Percentiles rank a stretch among this genome's conserved stretches.
Conservation (phyloP, 2,113 vertebrate species). For the Circaetus cinerascens region DNA sequence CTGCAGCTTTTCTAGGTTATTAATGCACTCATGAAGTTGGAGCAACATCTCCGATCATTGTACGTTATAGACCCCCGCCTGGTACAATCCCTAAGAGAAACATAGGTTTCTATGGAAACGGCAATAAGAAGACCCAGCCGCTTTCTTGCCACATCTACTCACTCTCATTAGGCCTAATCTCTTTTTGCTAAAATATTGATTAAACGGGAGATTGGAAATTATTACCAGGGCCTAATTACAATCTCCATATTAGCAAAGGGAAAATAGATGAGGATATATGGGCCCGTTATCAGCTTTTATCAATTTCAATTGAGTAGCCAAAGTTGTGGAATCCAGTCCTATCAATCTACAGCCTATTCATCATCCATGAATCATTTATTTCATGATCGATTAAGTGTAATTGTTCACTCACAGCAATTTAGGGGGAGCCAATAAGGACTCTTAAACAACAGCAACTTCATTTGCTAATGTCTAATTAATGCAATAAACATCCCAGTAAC, state of each 20-base stretch:
- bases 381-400: constrained; percentile 96
- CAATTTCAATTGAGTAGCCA: constrained; percentile 91
- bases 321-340: constrained; percentile 85
- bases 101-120: constrained; percentile 83
- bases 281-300: constrained; percentile 86
- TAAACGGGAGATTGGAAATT: constrained; percentile 87
- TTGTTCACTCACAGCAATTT: constrained; percentile 96
- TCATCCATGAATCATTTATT: constrained; percentile 99
- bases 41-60: constrained; percentile 62
- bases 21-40: constrained; percentile 56
- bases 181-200: constrained; percentile 93
- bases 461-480: constrained; percentile 99
- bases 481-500: constrained; percentile 91
- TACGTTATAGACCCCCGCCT: constrained; percentile 55
- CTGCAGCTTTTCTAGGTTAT: background rate
- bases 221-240: constrained; percentile 92
- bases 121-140: constrained; percentile 72
- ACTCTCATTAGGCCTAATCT: constrained; percentile 82
- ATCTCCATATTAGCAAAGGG: constrained; percentile 86
- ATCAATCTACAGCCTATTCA: constrained; percentile 93
- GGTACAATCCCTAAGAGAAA: constrained; percentile 71
- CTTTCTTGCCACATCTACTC: constrained; percentile 72
- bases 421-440: constrained; percentile 90
- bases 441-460: constrained; percentile 88
- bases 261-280: constrained; percentile 86